These are phyloP conservation scores for Aethes cnicana DNA, from an alignment of 2,888 invertebrate genomes.

Conservation along the genomic window DNA sequence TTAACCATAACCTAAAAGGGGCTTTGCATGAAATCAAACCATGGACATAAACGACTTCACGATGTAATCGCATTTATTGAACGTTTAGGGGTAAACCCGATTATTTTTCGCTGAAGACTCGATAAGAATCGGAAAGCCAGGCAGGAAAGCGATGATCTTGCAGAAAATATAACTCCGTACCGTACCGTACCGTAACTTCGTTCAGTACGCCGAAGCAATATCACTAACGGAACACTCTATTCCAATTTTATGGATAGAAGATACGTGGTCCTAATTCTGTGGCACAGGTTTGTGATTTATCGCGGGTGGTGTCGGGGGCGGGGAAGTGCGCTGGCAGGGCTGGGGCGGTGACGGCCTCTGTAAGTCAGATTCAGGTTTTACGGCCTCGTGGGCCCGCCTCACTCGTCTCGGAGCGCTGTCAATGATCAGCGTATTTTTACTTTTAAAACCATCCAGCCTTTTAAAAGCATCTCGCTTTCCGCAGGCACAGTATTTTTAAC, in stretches of 20 bases:
- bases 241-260: slow-evolving; percentile 24
- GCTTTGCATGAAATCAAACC: neutral
- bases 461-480: no score
- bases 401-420: slow-evolving; percentile 43
- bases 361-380: slow-evolving; percentile 50
- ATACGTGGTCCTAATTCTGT: slow-evolving; percentile 17
- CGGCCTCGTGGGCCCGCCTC: slow-evolving; percentile 52
- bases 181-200: slow-evolving; percentile 2
- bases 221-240: slow-evolving; percentile 26
- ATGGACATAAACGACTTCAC: neutral
- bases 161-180: slow-evolving; percentile 25
- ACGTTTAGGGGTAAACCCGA: slow-evolving; percentile 1
- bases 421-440: slow-evolving; percentile 61
- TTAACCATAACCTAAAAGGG: neutral
- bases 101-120: slow-evolving; percentile 31
- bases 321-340: neutral
- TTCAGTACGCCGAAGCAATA: slow-evolving; percentile 10
- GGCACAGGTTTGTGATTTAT: slow-evolving; percentile 20
- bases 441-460: no score
- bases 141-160: slow-evolving; percentile 37
- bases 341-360: slow-evolving; percentile 6
- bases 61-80: slow-evolving; percentile 25
- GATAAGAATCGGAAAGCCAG: slow-evolving; percentile 43
- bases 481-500: no score
- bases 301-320: neutral